Evolutionary conservation across 2,113 vertebrate genomes (phyloP), one percentile per base, ranked within the genome.

Genomic region (Tychaedon coryphoeus): DNA sequence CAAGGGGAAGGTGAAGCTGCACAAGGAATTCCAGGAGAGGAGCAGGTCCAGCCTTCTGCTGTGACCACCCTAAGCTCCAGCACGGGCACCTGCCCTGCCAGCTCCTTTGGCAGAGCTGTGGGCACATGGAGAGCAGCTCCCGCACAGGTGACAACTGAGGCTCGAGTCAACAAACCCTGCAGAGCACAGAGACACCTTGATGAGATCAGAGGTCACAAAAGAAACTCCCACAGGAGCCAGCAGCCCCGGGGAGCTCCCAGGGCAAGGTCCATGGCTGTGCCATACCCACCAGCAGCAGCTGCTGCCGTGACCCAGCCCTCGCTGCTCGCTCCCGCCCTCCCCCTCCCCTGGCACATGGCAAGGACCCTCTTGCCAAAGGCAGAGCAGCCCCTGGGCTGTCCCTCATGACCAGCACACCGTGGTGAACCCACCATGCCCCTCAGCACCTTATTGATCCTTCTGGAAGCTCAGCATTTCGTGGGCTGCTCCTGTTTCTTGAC

Each of bases 371-470:
- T 91, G 51, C 61, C 61, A 67, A 62, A 58, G 47, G 23, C 56
- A 74, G 34, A 58, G 18, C 0, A 0, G 16, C n/a, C 60, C 36
- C 19, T 0, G 0, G 24, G 48, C 45, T 80, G 50, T 58, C 38
- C 33, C 10, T 23, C 47, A 11, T 0, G 2, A 26, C 22, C 47
- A 91, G 45, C 47, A 54, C 60, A 23, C 33, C 38, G 3, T 12
- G 24, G 36, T 4, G 4, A 74, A 8, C 18, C 29, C 48, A 34
- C 36, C 40, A 24, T 42, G 45, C 14, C 36, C 54, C 64, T 72
- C 45, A 56, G 67, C 62, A 79, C 23, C 14, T n/a, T 4, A 13
- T 0, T 47, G 57, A 57, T 65, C 71, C 54, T 61, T 51, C 48
- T 60, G 40, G 53, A 62, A 92, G 12, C 53, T 60, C 67, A 86